phyloP scores from a whole-genome alignment of 1,140 invertebrate species.

The Drosophila setifemur region DNA sequence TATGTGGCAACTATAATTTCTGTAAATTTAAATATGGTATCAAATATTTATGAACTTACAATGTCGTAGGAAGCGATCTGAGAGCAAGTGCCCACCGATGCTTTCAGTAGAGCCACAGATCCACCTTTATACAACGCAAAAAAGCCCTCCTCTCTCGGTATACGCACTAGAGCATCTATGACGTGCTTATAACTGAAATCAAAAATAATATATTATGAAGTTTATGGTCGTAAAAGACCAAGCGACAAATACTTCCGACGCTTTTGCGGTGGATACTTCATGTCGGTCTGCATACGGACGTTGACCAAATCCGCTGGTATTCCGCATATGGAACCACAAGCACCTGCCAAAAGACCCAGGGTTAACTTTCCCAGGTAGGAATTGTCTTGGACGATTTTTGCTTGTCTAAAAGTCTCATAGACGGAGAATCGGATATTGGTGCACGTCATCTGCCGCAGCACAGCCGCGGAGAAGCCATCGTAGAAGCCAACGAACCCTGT shows the following conservation, averaged over 20 bases:
- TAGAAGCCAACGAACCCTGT: constrained; percentile 94
- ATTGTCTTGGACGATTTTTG: constrained; percentile 74
- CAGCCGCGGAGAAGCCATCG: constrained; percentile 97
- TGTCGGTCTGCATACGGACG: constrained; percentile 99
- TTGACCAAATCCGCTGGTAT: constrained; percentile 98
- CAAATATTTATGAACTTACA: constrained; percentile 39
- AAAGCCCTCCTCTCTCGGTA: constrained; percentile 92
- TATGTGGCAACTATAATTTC: too few species aligned
- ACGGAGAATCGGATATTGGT: constrained; percentile 97
- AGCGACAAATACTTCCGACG: constrained; percentile 19
- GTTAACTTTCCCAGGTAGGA: constrained; percentile 87
- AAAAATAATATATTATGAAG: not conserved
- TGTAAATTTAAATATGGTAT: not conserved
- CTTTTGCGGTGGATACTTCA: constrained; percentile 88
- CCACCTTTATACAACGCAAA: constrained; percentile 92
- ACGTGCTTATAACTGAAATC: constrained; percentile 95
- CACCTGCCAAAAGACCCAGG: constrained; percentile 93
- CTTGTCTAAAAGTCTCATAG: constrained; percentile 92
- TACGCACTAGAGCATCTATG: constrained; percentile 93
- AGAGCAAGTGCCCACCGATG: constrained; percentile 96
- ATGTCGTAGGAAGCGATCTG: constrained; percentile 98
- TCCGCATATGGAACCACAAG: constrained; percentile 84
- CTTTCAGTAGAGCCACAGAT: constrained; percentile 93
- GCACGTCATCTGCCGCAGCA: constrained; percentile 97
- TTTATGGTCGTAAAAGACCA: not conserved